These are phyloP conservation scores for Coelinius sp. DNA, from an alignment of 2,888 invertebrate species.

Conservation along the genomic window DNA sequence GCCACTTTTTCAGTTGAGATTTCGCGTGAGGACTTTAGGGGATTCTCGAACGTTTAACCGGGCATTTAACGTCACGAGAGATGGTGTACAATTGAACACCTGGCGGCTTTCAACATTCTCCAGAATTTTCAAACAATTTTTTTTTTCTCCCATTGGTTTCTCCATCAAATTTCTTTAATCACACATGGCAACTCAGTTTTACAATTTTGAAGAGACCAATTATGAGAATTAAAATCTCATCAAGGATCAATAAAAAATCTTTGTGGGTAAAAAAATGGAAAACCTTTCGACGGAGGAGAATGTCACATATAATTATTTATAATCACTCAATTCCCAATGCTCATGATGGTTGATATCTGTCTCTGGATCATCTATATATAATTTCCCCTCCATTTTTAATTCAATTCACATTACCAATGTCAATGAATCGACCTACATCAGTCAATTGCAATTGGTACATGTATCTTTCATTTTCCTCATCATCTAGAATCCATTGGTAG, in stretches of 20 bases:
- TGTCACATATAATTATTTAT: too few relatives aligned
- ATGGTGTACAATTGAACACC: slow-evolving; percentile 8
- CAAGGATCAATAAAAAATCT: too few relatives aligned
- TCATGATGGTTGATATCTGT: too few relatives aligned
- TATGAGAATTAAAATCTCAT: too few relatives aligned
- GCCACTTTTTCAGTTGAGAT: neutral
- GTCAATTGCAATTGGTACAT: slow-evolving; percentile 7
- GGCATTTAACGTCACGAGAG: slow-evolving; percentile 18
- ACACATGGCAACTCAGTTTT: too few relatives aligned
- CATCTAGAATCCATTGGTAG: neutral
- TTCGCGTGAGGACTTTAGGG: neutral
- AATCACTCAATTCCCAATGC: too few relatives aligned
- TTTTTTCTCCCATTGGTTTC: too few relatives aligned
- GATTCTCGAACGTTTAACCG: neutral
- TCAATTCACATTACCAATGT: neutral
- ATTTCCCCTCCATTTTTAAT: neutral
- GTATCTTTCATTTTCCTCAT: slow-evolving; percentile 10
- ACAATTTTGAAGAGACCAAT: too few relatives aligned
- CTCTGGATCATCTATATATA: slow-evolving; percentile 36
- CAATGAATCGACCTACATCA: slow-evolving; percentile 17
- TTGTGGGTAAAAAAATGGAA: too few relatives aligned
- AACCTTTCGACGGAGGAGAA: too few relatives aligned
- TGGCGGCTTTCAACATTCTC: neutral
- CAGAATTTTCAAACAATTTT: neutral
- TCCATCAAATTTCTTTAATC: too few relatives aligned